A percentile compares a stretch with the other conserved stretches of the same genome.
phyloP scores from a whole-genome alignment of 2,113 vertebrate genomes.

The Chelonoidis abingdonii region DNA sequence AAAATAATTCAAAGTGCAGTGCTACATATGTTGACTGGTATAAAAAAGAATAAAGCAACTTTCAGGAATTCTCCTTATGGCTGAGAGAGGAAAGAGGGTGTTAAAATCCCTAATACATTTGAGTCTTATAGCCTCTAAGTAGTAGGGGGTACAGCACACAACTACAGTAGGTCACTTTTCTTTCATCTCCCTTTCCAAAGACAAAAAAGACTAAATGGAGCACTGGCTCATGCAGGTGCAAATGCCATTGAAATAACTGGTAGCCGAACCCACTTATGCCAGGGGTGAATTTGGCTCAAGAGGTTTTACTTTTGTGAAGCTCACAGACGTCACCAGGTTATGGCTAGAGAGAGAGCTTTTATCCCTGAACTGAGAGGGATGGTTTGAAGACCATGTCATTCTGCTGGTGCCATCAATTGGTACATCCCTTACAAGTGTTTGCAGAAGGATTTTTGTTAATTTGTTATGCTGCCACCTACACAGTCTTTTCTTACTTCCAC shows the following conservation, averaged over 20 bases:
- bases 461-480: background rate
- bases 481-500: background rate
- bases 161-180: background rate
- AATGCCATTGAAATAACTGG: background rate
- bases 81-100: background rate
- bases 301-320: background rate
- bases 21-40: background rate
- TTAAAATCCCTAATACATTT: background rate
- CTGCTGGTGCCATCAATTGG: no score
- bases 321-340: background rate
- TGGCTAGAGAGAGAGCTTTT: background rate
- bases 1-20: background rate
- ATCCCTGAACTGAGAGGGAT: background rate
- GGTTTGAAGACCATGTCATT: background rate
- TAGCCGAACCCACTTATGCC: background rate
- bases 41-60: background rate
- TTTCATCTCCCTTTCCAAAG: slow-evolving; percentile 14
- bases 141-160: background rate
- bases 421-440: background rate
- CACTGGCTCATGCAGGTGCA: background rate
- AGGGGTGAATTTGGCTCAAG: background rate
- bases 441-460: background rate
- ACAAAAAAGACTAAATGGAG: background rate
- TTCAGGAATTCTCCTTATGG: slow-evolving; percentile 6
- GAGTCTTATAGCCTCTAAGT: background rate